These are phyloP conservation scores for Staurois parvus DNA, from an alignment of 2,797 vertebrate genomes.

Conservation along the genomic window DNA sequence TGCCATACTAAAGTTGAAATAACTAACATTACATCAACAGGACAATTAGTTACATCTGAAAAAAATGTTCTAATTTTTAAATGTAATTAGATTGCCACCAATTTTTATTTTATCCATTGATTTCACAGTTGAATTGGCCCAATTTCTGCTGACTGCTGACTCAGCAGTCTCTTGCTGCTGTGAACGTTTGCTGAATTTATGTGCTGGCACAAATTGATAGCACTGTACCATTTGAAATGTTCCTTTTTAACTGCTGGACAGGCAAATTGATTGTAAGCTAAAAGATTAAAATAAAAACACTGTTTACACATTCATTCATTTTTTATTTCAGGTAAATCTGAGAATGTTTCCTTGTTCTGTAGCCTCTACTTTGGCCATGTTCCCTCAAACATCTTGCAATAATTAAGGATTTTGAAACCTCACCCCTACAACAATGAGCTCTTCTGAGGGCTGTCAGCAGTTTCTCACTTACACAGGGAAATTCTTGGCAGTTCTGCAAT, in stretches of 20 bases:
- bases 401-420: constrained; percentile 57
- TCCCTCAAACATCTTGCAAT: constrained; percentile 57
- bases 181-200: not conserved
- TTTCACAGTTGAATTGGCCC: not conserved
- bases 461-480: constrained; percentile 61
- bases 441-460: constrained; percentile 59
- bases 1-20: not conserved
- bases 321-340: constrained; percentile 26
- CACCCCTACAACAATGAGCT: constrained; percentile 56
- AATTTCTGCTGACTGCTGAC: constrained; percentile 25
- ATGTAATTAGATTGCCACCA: not conserved
- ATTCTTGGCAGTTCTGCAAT: constrained; percentile 55
- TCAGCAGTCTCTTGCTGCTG: not conserved
- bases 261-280: not conserved
- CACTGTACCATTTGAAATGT: not conserved
- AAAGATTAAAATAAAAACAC: not conserved
- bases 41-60: no score
- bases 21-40: not conserved
- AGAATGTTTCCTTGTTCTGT: constrained; percentile 6
- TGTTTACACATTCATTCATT: not conserved
- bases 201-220: not conserved
- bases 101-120: not conserved
- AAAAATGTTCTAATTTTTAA: not conserved
- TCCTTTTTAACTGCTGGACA: no score
- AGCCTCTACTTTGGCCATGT: constrained; percentile 40